A percentile compares a stretch with the other conserved stretches of the same genome.
These are phyloP conservation scores for Protodeltote pygarga DNA, from an alignment of 2,888 invertebrate species.

Conservation along the genomic window DNA sequence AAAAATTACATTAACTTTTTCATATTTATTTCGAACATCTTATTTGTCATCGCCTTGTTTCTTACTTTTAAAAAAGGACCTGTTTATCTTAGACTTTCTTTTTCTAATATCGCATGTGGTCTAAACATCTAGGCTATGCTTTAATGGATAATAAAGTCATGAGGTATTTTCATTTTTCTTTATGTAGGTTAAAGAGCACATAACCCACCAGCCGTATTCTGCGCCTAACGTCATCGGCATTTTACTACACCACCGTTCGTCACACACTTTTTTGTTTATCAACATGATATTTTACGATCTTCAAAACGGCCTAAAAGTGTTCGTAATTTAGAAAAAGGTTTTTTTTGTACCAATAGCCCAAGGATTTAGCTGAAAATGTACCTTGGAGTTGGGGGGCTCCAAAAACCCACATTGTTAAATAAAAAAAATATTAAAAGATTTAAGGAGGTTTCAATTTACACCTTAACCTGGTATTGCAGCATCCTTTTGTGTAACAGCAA, in stretches of 20 bases:
- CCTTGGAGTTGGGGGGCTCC: neutral
- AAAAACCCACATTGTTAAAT: neutral
- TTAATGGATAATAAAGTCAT: conserved; percentile 4
- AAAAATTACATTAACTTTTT: conserved; percentile 20
- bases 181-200: conserved; percentile 38
- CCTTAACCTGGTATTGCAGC: no score
- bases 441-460: no score
- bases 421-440: no score
- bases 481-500: no score
- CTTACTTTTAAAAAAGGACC: no score
- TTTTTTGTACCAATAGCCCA: conserved; percentile 3
- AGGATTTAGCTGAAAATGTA: conserved; percentile 10
- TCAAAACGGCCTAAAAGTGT: conserved; percentile 22
- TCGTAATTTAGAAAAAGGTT: conserved; percentile 27
- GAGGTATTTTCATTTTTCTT: conserved; percentile 26
- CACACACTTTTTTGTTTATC: conserved; percentile 39
- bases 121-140: conserved; percentile 2
- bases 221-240: conserved; percentile 19
- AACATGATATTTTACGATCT: conserved; percentile 42
- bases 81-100: no score
- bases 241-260: conserved; percentile 32
- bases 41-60: no score
- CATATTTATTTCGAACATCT: no score
- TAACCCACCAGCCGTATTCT: conserved; percentile 26
- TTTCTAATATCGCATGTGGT: no score